A percentile compares a stretch with the other conserved stretches of the same genome.
Evolutionary conservation across 2,113 vertebrate species (phyloP).

Genomic region (Chloropsis hardwickii): DNA sequence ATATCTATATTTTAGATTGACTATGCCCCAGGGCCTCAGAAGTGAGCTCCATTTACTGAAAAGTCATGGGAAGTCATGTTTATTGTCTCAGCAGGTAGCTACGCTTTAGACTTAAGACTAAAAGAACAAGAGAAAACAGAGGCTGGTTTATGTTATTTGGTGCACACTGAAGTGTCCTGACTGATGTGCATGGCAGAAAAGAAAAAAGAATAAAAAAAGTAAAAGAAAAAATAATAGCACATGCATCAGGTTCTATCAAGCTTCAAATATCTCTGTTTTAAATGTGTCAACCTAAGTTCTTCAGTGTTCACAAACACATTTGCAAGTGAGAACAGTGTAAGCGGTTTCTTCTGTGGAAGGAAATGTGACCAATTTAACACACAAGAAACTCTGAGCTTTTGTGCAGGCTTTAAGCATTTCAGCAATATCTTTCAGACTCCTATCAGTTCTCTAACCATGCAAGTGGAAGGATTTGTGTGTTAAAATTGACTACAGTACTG

Average conservation of each 20-base stretch:
- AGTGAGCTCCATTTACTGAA: slow-evolving; percentile 65
- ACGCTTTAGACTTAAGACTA: slow-evolving; percentile 15
- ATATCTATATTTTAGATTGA: slow-evolving; percentile 69
- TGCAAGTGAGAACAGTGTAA: not conserved
- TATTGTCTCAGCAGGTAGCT: slow-evolving; percentile 69
- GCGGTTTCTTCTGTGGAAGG: not conserved
- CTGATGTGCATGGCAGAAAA: not conserved
- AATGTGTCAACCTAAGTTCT: not conserved
- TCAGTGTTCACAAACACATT: not conserved
- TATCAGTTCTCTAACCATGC: not conserved
- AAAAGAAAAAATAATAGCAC: not conserved
- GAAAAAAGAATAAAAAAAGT: not conserved
- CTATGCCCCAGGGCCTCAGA: slow-evolving; percentile 50
- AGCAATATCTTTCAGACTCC: not conserved
- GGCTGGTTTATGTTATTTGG: not conserved
- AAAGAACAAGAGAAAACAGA: slow-evolving; percentile 44
- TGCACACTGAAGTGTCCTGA: not conserved
- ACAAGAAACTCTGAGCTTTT: not conserved
- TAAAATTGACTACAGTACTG: slow-evolving; percentile 38
- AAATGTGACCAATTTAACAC: not conserved
- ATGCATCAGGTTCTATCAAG: not conserved
- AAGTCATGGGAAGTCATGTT: slow-evolving; percentile 64
- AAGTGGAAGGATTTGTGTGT: slow-evolving; percentile 28
- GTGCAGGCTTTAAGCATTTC: not conserved
- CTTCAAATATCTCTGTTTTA: slow-evolving; percentile 58